Percentiles rank a stretch among this genome's conserved stretches.
Conservation (phyloP, 1,140 invertebrate species). For the Apis laboriosa region DNA sequence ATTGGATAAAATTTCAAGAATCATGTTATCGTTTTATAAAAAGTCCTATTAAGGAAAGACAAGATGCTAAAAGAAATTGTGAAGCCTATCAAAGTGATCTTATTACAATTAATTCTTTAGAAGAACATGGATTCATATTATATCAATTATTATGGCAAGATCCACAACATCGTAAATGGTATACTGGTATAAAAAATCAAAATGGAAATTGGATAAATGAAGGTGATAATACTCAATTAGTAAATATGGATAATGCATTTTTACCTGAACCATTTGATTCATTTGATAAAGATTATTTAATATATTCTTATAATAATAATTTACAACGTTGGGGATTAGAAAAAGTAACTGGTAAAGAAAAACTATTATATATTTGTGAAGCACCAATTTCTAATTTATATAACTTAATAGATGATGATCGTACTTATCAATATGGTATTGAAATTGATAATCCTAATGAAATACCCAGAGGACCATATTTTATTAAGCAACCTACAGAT, state of each 20-base stretch:
- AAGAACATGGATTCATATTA: slow-evolving; percentile 93
- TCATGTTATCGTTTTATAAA: slow-evolving; percentile 94
- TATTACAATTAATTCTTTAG: slow-evolving; percentile 88
- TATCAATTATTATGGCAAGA: slow-evolving; percentile 89
- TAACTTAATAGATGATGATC: slow-evolving; percentile 87
- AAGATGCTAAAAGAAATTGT: slow-evolving; percentile 91
- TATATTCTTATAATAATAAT: slow-evolving; percentile 86
- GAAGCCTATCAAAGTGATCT: slow-evolving; percentile 91
- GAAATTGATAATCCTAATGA: slow-evolving; percentile 87
- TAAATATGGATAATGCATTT: slow-evolving; percentile 91
- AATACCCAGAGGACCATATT: slow-evolving; percentile 93
- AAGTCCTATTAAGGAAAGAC: slow-evolving; percentile 88
- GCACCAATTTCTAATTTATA: slow-evolving; percentile 86
- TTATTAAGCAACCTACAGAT: slow-evolving; percentile 91
- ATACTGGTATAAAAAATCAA: slow-evolving; percentile 87
- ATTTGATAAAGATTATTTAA: slow-evolving; percentile 82
- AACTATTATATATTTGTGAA: slow-evolving; percentile 94
- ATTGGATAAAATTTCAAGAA: slow-evolving; percentile 89
- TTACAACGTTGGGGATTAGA: slow-evolving; percentile 92
- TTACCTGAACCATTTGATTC: slow-evolving; percentile 83
- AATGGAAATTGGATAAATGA: slow-evolving; percentile 92
- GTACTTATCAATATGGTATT: slow-evolving; percentile 92
- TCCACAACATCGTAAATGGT: slow-evolving; percentile 93
- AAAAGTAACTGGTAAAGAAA: slow-evolving; percentile 88
- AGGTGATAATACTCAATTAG: slow-evolving; percentile 87